phyloP scores from a whole-genome alignment of 2,113 vertebrate species.

The Anser brachyrhynchus region DNA sequence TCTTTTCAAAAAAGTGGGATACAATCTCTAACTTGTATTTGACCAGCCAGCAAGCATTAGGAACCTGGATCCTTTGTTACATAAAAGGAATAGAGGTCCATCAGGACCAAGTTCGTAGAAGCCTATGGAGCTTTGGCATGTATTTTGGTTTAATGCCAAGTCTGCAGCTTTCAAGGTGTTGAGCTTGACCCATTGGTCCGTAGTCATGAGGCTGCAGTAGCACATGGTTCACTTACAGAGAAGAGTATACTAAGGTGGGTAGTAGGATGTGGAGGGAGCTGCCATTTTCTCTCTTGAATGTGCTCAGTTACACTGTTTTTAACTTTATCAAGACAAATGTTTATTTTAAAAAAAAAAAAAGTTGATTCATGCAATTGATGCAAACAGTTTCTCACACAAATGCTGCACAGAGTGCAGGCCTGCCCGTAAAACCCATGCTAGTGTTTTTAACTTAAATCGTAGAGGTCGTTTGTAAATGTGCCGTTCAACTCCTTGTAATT shows the following conservation, averaged over 20 bases:
- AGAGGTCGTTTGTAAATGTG: neutral
- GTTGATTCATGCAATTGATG: neutral
- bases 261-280: neutral
- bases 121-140: neutral
- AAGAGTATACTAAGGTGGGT: neutral
- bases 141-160: neutral
- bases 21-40: neutral
- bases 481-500: neutral
- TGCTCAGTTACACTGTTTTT: neutral
- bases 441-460: neutral
- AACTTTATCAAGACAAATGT: neutral
- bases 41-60: neutral
- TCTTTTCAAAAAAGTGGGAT: accelerated
- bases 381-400: neutral
- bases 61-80: neutral
- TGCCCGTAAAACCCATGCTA: neutral
- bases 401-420: neutral
- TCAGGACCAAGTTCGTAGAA: neutral
- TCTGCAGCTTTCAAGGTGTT: neutral
- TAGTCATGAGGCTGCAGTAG: neutral
- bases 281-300: neutral
- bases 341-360: neutral
- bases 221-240: neutral
- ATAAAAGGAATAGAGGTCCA: neutral
- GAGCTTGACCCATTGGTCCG: neutral